These are phyloP conservation scores for Actenoides lindsayi DNA, from an alignment of 2,113 vertebrate species.

Conservation along the genomic window DNA sequence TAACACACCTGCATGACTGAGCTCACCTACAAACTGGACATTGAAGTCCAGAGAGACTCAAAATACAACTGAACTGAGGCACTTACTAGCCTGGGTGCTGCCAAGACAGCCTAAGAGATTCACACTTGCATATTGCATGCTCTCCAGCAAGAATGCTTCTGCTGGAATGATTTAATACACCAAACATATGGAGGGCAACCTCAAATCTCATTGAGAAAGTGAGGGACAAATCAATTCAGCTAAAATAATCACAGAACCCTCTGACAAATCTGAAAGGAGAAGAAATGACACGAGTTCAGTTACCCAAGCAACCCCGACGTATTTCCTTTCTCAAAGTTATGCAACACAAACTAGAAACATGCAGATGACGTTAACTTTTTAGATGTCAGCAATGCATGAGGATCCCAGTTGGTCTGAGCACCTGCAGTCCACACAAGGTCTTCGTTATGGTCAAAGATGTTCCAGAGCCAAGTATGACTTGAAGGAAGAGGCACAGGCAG, in stretches of 20 bases:
- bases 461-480: neutral
- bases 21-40: neutral
- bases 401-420: neutral
- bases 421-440: neutral
- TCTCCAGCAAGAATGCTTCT: neutral
- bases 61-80: rapidly evolving
- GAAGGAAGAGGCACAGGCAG: neutral
- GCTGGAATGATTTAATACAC: neutral
- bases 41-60: neutral
- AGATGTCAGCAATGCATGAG: neutral
- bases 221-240: neutral
- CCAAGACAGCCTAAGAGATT: neutral
- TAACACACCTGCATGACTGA: neutral
- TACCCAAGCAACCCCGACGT: constrained; percentile 25
- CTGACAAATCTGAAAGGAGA: neutral
- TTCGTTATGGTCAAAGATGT: too few relatives aligned
- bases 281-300: constrained; percentile 38
- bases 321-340: neutral
- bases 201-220: neutral
- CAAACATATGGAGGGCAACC: neutral
- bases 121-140: rapidly evolving
- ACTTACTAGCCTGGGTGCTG: neutral
- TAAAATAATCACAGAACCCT: neutral
- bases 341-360: constrained; percentile 21
- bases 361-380: neutral